phyloP scores from a whole-genome alignment of 2,888 invertebrate species.

The Saturnia pavonia region DNA sequence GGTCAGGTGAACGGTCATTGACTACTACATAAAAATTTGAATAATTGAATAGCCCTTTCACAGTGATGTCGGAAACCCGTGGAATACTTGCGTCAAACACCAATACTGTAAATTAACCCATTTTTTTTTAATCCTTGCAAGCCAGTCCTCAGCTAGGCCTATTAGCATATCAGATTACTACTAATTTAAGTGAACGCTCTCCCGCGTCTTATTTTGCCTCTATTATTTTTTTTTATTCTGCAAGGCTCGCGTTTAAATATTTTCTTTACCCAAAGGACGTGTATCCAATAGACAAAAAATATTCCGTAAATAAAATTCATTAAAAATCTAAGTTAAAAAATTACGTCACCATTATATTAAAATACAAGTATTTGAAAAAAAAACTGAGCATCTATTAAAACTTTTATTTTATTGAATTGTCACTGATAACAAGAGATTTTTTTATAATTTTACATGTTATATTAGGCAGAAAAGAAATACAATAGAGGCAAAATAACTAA shows the following conservation, averaged over 20 bases:
- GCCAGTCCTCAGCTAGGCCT: background rate
- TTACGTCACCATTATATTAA: no score
- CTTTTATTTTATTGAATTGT: background rate
- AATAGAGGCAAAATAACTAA: conserved; percentile 1
- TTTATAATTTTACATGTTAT: no score
- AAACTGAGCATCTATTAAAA: background rate
- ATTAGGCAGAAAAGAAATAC: conserved; percentile 16
- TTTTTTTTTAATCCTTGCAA: background rate
- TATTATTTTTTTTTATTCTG: background rate
- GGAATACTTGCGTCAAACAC: no score
- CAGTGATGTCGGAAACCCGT: no score
- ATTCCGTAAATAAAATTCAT: background rate
- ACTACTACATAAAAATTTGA: no score
- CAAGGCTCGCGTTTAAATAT: background rate
- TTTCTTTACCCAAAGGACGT: background rate
- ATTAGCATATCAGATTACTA: background rate
- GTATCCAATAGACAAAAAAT: no score
- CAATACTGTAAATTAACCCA: no score
- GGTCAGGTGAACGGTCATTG: no score
- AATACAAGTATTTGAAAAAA: background rate
- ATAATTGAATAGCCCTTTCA: no score
- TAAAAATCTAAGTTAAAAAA: no score
- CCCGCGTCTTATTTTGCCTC: background rate
- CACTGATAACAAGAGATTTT: no score
- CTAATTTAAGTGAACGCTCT: background rate